phyloP scores from a whole-genome alignment of 2,113 vertebrate species.

The Ovis canadensis region DNA sequence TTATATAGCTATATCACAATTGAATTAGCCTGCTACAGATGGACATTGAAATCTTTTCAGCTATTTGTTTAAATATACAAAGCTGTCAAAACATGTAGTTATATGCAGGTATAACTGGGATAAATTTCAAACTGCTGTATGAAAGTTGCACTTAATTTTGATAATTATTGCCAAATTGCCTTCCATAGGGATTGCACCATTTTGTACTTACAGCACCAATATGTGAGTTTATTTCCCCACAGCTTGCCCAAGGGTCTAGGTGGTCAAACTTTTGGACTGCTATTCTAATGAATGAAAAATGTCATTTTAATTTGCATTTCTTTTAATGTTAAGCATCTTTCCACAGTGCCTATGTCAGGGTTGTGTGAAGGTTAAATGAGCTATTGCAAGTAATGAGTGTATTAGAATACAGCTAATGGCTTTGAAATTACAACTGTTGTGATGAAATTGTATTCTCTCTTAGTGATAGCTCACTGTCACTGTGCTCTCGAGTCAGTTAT shows the following conservation, averaged over 20 bases:
- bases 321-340: background rate
- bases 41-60: background rate
- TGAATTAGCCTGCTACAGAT: background rate
- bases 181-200: background rate
- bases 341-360: background rate
- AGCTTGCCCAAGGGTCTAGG: background rate
- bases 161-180: background rate
- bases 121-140: background rate
- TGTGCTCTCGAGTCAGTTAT: background rate
- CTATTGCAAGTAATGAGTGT: background rate
- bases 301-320: background rate
- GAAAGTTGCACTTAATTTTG: background rate
- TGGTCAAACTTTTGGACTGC: background rate
- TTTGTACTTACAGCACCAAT: background rate
- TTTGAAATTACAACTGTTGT: background rate
- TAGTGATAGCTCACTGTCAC: background rate
- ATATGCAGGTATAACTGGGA: background rate
- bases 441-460: background rate
- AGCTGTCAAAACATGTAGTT: background rate
- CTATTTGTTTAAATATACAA: background rate
- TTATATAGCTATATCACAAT: background rate
- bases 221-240: background rate
- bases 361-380: background rate
- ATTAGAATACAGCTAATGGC: background rate
- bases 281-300: background rate